Conservation (phyloP, 1,140 invertebrate genomes). For the Cotesia typhae region DNA sequence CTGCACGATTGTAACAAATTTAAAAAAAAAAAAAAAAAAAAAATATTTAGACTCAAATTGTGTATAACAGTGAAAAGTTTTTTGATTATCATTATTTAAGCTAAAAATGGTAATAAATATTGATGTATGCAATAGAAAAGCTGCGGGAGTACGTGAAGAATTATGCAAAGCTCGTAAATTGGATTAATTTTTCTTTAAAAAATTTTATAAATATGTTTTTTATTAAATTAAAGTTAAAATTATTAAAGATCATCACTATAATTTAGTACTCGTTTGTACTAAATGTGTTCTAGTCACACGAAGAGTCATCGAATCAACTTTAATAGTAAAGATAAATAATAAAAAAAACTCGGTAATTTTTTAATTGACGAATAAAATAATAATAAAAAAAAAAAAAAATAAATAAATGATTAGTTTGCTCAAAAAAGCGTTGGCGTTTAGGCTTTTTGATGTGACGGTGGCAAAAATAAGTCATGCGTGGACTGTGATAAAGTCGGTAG, state of each 20-base stretch:
- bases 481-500: constrained; percentile 64
- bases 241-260: constrained; percentile 36
- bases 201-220: too few relatives aligned
- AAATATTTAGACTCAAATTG: too few relatives aligned
- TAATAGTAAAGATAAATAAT: constrained; percentile 15
- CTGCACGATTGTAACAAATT: too few relatives aligned
- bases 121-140: constrained; percentile 47
- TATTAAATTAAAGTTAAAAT: too few relatives aligned
- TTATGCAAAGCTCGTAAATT: constrained; percentile 57
- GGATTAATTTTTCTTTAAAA: constrained; percentile 44
- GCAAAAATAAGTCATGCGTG: constrained; percentile 64
- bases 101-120: constrained; percentile 2
- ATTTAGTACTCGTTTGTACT: constrained; percentile 44
- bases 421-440: constrained; percentile 62
- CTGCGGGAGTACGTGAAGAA: constrained; percentile 50
- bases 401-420: constrained; percentile 55
- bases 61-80: background rate
- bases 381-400: constrained; percentile 44
- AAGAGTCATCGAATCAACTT: constrained; percentile 51
- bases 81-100: background rate
- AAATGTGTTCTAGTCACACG: constrained; percentile 61
- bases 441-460: constrained; percentile 53
- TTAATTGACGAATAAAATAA: constrained; percentile 43
- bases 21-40: too few relatives aligned
- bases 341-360: constrained; percentile 33